phyloP scores from a whole-genome alignment of 2,797 vertebrate genomes.

The Scyliorhinus canicula region DNA sequence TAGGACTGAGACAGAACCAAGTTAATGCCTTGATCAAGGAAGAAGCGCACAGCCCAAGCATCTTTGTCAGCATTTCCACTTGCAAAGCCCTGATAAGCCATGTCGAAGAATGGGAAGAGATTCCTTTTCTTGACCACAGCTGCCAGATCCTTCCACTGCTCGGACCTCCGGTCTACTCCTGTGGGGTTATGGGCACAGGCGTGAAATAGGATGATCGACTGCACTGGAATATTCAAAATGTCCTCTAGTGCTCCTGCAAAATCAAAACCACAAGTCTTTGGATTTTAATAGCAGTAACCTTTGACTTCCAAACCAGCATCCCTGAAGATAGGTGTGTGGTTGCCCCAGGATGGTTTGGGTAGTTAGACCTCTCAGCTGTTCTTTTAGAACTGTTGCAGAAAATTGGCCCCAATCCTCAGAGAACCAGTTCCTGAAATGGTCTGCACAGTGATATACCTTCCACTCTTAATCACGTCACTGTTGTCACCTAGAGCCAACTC shows the following conservation, averaged over 20 bases:
- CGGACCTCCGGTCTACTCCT: conserved; percentile 84
- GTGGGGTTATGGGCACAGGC: conserved; percentile 98
- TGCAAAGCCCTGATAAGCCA: conserved; percentile 98
- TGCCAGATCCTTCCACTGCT: conserved; percentile 92
- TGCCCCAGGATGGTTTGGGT: conserved; percentile 94
- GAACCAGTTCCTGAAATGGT: conserved; percentile 96
- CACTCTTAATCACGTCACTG: conserved; percentile 77
- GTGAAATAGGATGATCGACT: conserved; percentile 83
- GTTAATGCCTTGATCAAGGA: conserved; percentile 88
- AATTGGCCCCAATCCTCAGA: conserved; percentile 81
- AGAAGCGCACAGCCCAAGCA: conserved; percentile 90
- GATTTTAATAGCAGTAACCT: conserved; percentile 87
- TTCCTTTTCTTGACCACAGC: conserved; percentile 82
- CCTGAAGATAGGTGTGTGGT: conserved; percentile 95
- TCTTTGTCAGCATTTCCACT: conserved; percentile 89
- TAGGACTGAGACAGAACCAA: conserved; percentile 86
- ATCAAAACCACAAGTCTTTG: conserved; percentile 89
- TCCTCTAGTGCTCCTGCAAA: conserved; percentile 86
- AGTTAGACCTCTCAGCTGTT: conserved; percentile 77
- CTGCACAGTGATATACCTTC: conserved; percentile 87
- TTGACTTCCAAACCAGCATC: conserved; percentile 90
- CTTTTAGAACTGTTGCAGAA: conserved; percentile 87
- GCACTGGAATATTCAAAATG: conserved; percentile 94
- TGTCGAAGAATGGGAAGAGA: conserved; percentile 92
- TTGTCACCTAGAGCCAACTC: conserved; percentile 79